These are phyloP conservation scores for Nannospalax galili DNA, from an alignment of 2,113 vertebrate species.

Conservation along the genomic window DNA sequence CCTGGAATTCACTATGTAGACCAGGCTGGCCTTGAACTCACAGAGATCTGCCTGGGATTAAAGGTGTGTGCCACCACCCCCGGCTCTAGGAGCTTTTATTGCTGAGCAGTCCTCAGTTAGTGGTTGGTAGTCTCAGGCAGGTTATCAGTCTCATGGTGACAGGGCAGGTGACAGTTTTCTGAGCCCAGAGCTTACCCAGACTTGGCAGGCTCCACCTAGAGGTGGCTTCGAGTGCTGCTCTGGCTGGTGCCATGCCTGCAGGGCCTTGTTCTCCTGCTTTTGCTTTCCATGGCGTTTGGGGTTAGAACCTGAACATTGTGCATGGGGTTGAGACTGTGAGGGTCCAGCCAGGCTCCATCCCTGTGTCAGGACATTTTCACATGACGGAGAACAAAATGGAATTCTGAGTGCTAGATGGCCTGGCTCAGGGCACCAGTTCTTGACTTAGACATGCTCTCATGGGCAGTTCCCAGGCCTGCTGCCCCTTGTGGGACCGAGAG, in stretches of 20 bases:
- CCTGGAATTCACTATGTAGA: no score
- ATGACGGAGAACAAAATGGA: background rate
- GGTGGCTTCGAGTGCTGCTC: background rate
- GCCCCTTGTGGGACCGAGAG: no score
- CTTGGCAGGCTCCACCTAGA: background rate
- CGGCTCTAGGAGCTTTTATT: no score
- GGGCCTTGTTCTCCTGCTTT: background rate
- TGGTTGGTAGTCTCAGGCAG: background rate
- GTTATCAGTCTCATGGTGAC: background rate
- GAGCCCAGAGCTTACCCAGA: background rate
- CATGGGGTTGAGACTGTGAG: background rate
- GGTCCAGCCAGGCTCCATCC: background rate
- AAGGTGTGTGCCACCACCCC: no score
- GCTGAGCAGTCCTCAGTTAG: background rate
- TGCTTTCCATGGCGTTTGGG: background rate
- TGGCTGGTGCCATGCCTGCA: background rate
- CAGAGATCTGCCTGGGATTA: no score
- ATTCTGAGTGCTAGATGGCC: background rate
- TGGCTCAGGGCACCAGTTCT: background rate
- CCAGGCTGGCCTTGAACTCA: no score
- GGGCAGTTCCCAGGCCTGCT: background rate
- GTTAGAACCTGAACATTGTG: background rate
- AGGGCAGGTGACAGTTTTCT: background rate
- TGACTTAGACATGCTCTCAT: background rate
- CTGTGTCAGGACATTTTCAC: background rate